These are phyloP conservation scores for Furcifer pardalis DNA, from an alignment of 2,797 vertebrate genomes.

Conservation along the genomic window DNA sequence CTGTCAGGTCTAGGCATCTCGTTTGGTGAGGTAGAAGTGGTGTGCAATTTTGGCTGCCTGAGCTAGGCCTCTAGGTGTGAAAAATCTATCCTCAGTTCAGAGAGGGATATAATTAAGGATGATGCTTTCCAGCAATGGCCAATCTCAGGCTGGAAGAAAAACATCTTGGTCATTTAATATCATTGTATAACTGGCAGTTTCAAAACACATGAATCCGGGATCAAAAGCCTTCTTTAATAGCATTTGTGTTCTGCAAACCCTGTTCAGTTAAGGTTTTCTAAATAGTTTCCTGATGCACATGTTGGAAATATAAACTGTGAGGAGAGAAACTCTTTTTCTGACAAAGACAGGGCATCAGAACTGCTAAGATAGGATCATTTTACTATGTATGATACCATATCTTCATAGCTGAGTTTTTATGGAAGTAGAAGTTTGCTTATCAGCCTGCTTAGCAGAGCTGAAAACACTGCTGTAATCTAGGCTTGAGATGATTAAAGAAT, in stretches of 20 bases:
- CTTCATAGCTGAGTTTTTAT: background rate
- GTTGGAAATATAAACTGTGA: background rate
- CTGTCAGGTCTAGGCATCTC: background rate
- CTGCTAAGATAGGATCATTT: constrained; percentile 35
- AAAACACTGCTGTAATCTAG: background rate
- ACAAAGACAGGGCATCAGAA: constrained; percentile 11
- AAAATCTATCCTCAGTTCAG: background rate
- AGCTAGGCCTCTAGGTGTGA: background rate
- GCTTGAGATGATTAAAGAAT: background rate
- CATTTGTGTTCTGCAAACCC: background rate
- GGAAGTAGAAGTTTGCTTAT: constrained; percentile 17
- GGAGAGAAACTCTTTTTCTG: background rate
- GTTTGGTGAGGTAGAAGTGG: background rate
- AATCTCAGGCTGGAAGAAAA: background rate
- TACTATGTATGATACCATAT: background rate
- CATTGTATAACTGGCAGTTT: background rate
- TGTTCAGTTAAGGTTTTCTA: background rate
- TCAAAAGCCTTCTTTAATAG: background rate
- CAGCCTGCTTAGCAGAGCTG: fast-evolving
- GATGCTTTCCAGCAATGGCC: background rate
- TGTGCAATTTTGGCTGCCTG: background rate
- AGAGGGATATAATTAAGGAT: background rate
- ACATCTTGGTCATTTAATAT: background rate
- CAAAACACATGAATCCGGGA: background rate
- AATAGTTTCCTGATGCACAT: constrained; percentile 36